phyloP scores from a whole-genome alignment of 2,113 vertebrate genomes.

The Pseudorhombus dupliciocellatus region DNA sequence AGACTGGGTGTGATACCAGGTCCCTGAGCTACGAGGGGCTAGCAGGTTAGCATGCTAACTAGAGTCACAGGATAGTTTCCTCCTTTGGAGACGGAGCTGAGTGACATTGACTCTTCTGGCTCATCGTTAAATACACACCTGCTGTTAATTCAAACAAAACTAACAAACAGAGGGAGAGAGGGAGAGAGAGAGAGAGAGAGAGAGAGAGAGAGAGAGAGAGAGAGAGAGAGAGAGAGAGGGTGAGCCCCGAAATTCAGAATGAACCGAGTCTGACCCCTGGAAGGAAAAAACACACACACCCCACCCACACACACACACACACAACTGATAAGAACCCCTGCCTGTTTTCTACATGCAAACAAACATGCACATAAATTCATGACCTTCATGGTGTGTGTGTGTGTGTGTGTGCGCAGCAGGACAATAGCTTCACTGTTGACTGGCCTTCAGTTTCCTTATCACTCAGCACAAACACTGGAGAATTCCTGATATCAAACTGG shows the following conservation, averaged over 20 bases:
- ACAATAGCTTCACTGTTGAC: conserved; percentile 54
- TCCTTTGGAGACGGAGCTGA: too few species aligned
- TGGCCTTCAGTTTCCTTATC: conserved; percentile 31
- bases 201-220: too few species aligned
- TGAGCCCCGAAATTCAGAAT: neutral
- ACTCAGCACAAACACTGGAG: neutral
- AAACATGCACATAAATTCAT: conserved; percentile 4
- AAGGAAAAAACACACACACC: conserved; percentile 4
- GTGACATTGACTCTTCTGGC: too few species aligned
- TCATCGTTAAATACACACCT: too few species aligned
- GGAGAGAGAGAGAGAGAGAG: too few species aligned
- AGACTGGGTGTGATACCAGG: too few species aligned
- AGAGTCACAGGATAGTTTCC: too few species aligned
- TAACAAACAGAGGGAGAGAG: too few species aligned
- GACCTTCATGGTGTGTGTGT: conserved; percentile 9
- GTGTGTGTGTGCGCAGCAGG: conserved; percentile 4
- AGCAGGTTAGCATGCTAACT: too few species aligned
- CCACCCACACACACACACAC: neutral
- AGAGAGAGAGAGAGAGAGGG: neutral
- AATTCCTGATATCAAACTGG: neutral
- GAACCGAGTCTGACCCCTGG: conserved; percentile 27
- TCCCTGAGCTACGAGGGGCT: too few species aligned
- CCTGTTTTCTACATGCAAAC: conserved; percentile 6
- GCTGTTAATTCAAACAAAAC: too few species aligned
- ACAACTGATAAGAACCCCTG: conserved; percentile 28